Evolutionary conservation across 2,797 vertebrate species (phyloP), one percentile per base, ranked within the genome.

Genomic region (Anabacerthia variegaticeps): DNA sequence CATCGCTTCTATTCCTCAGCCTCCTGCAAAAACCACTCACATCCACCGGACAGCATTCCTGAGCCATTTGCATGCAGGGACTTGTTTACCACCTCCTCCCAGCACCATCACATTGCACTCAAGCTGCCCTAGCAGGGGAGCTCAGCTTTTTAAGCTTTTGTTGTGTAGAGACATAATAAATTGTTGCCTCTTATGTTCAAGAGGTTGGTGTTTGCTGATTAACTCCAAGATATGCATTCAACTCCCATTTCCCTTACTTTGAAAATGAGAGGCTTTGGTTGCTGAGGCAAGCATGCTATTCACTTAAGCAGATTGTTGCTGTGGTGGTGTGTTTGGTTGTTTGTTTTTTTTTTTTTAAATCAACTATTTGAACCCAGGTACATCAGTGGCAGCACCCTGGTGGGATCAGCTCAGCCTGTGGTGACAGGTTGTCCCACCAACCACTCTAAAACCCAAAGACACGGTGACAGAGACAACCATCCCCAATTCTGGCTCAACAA

Each of bases 81-180:
- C 5, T 0, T n/a, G 17, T 81, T 89, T 28, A 77, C 52, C 43
- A 87, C 82, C 81, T 30, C 54, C 83, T 89, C 71, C 21, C 63
- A 65, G 74, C 75, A 65, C 4, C 83, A 52, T 4, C 68, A 66
- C 23, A 17, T 0, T 84, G 79, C 76, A 58, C 41, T 44, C 54
- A 22, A 66, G 82, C 69, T 62, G 69, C 72, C 84, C 84, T 37
- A 67, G 82, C 78, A 88, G 52, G 66, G 85, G 82, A 96, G 75
- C 54, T 89, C 56, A 58, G 93, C 87, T 91, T 91, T 77, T 68
- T 30, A 68, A 88, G 91, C 62, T 85, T 78, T 15, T 78, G 61
- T 44, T 94, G 75, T 61, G 46, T 81, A 77, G 37, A 88, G 79
- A 68, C 58, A 69, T 75, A 94, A 95, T 75, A 92, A 85, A 88